phyloP scores from a whole-genome alignment of 2,888 invertebrate species.

The Deroplatys truncata region DNA sequence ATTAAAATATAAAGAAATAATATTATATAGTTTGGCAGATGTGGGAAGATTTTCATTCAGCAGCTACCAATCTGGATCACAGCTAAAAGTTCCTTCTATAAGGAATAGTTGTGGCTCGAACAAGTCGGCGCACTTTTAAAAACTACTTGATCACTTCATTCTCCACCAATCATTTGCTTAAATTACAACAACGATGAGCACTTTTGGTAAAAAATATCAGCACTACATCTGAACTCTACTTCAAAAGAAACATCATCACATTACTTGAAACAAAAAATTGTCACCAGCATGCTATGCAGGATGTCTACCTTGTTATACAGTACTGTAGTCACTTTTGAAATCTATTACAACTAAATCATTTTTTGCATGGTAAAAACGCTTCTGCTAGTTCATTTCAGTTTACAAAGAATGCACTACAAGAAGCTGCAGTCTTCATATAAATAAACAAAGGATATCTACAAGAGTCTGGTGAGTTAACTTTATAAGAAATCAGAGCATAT shows the following conservation, averaged over 20 bases:
- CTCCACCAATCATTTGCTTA: background rate
- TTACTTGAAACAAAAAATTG: background rate
- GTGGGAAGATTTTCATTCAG: constrained; percentile 6
- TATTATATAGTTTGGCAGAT: background rate
- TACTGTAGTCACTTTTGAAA: background rate
- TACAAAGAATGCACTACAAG: background rate
- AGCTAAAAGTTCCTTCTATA: constrained; percentile 16
- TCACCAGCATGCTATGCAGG: background rate
- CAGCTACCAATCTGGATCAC: constrained; percentile 21
- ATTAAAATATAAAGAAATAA: background rate
- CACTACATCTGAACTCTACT: constrained; percentile 24
- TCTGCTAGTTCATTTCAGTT: background rate
- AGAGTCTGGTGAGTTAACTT: background rate
- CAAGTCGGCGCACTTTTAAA: background rate
- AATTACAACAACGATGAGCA: constrained; percentile 60
- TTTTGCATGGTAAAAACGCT: background rate
- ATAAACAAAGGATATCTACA: background rate
- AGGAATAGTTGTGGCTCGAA: background rate
- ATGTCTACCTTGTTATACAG: background rate
- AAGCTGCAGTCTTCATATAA: constrained; percentile 8
- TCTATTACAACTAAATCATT: background rate
- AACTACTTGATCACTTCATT: constrained; percentile 9
- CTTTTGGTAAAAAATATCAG: constrained; percentile 59
- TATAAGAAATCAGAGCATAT: background rate
- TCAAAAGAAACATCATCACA: constrained; percentile 19